Conservation (phyloP, 1,140 invertebrate species). For the Limonius californicus region DNA sequence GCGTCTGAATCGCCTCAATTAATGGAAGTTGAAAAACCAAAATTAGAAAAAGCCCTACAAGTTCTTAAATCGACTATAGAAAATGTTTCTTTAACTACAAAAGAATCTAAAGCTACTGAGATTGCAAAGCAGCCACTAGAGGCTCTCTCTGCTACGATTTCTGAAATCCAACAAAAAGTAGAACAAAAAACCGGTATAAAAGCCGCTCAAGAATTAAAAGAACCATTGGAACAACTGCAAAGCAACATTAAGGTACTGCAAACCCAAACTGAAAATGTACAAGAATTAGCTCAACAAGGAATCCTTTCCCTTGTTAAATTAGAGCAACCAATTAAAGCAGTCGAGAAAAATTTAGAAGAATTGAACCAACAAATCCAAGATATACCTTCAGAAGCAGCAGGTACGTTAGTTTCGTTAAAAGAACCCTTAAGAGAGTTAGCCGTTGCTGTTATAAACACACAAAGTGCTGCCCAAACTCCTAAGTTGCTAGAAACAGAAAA, state of each 20-base stretch:
- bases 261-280: too few relatives aligned
- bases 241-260: too few relatives aligned
- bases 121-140: not conserved
- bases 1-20: not conserved
- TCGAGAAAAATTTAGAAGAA: too few relatives aligned
- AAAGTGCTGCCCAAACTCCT: not conserved
- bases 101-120: not conserved
- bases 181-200: not conserved
- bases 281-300: too few relatives aligned
- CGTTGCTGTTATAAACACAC: not conserved
- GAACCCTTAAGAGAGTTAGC: not conserved
- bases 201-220: not conserved
- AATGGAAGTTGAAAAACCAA: not conserved
- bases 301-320: too few relatives aligned
- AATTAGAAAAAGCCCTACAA: slow-evolving; percentile 3
- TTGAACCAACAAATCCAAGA: too few relatives aligned
- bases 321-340: too few relatives aligned
- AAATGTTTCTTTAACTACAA: not conserved
- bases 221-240: too few relatives aligned
- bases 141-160: not conserved
- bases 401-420: too few relatives aligned
- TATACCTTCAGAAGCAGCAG: too few relatives aligned
- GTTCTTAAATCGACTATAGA: not conserved
- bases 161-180: not conserved
- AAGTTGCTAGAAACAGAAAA: not conserved